Evolutionary conservation across 2,888 invertebrate genomes (phyloP).

Genomic region (Andrena camellia): DNA sequence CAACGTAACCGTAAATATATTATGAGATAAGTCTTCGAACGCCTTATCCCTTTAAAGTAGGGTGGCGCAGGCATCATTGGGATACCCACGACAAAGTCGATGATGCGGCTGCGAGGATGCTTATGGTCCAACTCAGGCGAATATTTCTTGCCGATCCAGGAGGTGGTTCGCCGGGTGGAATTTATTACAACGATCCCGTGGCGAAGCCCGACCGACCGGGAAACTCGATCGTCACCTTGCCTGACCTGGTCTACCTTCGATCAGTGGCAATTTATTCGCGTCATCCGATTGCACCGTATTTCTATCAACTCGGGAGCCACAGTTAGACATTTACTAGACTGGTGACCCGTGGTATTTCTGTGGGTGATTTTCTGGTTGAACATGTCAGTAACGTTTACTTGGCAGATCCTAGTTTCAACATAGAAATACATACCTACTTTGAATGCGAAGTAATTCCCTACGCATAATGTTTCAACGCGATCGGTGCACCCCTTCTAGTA

Average conservation of each 20-base stretch:
- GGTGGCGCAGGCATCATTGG: constrained; percentile 44
- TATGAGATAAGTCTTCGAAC: constrained; percentile 72
- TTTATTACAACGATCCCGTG: constrained; percentile 36
- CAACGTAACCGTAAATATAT: constrained; percentile 72
- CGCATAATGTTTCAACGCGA: neutral
- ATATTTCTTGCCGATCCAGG: constrained; percentile 54
- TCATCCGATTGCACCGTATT: constrained; percentile 34
- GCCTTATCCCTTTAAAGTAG: constrained; percentile 71
- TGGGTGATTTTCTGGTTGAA: neutral
- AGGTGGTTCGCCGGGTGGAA: constrained; percentile 32
- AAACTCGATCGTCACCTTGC: constrained; percentile 36
- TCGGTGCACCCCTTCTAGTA: neutral
- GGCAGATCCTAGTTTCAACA: neutral
- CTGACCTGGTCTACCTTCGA: neutral
- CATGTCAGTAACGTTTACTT: neutral
- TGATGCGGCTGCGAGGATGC: constrained; percentile 48
- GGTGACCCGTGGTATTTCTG: neutral
- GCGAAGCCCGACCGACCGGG: constrained; percentile 23
- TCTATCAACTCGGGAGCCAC: constrained; percentile 18
- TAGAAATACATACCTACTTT: too few relatives aligned
- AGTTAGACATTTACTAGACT: neutral
- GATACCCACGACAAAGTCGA: constrained; percentile 43
- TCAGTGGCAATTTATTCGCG: constrained; percentile 22
- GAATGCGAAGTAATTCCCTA: neutral
- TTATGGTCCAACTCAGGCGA: constrained; percentile 43